phyloP scores from a whole-genome alignment of 2,888 invertebrate genomes.

The Isoperla grammatica region DNA sequence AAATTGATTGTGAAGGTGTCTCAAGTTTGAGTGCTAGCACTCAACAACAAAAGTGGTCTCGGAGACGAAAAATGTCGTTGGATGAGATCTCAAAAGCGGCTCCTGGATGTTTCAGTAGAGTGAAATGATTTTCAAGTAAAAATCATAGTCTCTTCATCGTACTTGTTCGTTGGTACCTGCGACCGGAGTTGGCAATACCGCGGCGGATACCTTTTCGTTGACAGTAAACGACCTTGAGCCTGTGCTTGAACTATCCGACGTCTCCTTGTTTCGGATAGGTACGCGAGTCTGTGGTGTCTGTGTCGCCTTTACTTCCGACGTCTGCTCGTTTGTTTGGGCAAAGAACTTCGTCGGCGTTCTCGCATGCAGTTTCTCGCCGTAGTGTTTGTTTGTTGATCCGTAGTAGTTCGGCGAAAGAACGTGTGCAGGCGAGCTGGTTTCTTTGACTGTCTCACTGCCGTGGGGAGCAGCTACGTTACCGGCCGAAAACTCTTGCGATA shows the following conservation, averaged over 20 bases:
- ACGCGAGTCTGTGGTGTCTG: slow-evolving; percentile 17
- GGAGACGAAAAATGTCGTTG: no score
- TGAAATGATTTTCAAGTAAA: no score
- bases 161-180: neutral
- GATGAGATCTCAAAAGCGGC: no score
- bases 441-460: no score
- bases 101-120: no score
- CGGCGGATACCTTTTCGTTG: slow-evolving; percentile 1
- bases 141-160: neutral
- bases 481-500: no score
- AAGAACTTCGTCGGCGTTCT: neutral
- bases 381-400: neutral
- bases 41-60: neutral
- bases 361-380: slow-evolving; percentile 1
- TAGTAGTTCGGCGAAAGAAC: slow-evolving; percentile 25
- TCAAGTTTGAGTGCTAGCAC: neutral
- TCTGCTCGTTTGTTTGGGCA: slow-evolving; percentile 21
- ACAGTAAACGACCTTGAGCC: neutral
- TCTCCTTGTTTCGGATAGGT: slow-evolving; percentile 5
- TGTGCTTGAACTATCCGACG: slow-evolving; percentile 3
- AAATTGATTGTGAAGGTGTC: neutral
- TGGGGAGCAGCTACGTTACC: no score
- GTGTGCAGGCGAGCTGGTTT: neutral
- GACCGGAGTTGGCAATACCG: neutral
- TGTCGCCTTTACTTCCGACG: slow-evolving; percentile 17